A percentile compares a stretch with the other conserved stretches of the same genome.
Conservation (phyloP, 2,888 invertebrate species). For the Eupeodes luniger region DNA sequence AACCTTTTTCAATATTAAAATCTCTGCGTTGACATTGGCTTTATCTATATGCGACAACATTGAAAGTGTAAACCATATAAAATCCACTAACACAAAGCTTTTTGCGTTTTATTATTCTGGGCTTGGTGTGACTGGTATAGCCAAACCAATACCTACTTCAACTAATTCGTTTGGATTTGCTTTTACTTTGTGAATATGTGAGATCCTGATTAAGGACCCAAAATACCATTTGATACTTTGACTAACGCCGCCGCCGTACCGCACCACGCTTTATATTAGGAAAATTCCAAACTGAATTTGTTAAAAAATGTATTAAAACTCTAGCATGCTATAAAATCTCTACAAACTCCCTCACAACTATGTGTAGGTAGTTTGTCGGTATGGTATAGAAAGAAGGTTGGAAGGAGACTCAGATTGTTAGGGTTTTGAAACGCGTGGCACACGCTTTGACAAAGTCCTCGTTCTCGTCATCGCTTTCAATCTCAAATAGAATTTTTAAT, state of each 20-base stretch:
- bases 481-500: constrained; percentile 64
- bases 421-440: background rate
- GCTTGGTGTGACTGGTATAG: constrained; percentile 43
- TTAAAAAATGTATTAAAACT: constrained; percentile 55
- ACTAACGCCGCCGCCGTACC: background rate
- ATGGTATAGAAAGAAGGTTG: too few species aligned
- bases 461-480: constrained; percentile 27
- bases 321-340: constrained; percentile 50
- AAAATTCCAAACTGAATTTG: constrained; percentile 41
- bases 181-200: constrained; percentile 48
- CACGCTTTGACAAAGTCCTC: constrained; percentile 21
- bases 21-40: background rate
- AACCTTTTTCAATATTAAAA: constrained; percentile 9
- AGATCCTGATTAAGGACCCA: constrained; percentile 41
- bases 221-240: constrained; percentile 24
- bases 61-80: constrained; percentile 25
- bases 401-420: background rate
- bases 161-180: constrained; percentile 66
- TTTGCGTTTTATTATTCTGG: constrained; percentile 57
- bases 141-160: constrained; percentile 29
- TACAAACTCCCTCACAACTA: background rate
- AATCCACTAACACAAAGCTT: background rate
- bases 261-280: background rate
- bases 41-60: background rate
- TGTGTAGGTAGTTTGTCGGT: background rate